Evolutionary conservation across 2,888 invertebrate genomes (phyloP).

Genomic region (Laspeyria flexula): DNA sequence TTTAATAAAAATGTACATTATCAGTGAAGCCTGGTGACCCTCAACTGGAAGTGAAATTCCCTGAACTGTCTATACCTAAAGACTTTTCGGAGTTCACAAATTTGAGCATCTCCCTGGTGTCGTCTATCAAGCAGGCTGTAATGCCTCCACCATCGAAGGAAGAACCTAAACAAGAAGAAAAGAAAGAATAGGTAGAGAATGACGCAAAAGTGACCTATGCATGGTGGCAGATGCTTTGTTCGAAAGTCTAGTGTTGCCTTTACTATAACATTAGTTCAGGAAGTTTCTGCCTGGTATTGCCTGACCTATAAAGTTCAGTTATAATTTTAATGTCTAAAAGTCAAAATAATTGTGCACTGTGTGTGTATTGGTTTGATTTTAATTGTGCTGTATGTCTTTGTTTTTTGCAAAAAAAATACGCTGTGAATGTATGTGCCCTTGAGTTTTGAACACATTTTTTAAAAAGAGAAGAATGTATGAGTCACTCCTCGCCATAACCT

Average conservation of each 20-base stretch:
- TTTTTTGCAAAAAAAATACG: no score
- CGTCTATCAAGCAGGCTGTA: slow-evolving; percentile 74
- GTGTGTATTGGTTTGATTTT: no score
- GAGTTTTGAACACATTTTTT: no score
- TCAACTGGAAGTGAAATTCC: slow-evolving; percentile 86
- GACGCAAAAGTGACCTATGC: slow-evolving; percentile 24
- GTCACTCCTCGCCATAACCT: no score
- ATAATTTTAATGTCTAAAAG: no score
- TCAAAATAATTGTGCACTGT: no score
- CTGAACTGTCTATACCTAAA: slow-evolving; percentile 86
- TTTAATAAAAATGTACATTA: slow-evolving; percentile 33
- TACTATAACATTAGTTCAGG: neutral
- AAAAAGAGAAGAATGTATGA: no score
- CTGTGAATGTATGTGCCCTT: no score
- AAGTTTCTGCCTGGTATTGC: no score
- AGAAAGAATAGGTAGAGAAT: slow-evolving; percentile 74
- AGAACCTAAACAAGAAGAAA: slow-evolving; percentile 61
- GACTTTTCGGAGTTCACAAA: slow-evolving; percentile 85
- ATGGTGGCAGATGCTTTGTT: slow-evolving; percentile 36
- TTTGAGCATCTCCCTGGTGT: slow-evolving; percentile 72
- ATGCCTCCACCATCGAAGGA: slow-evolving; percentile 79
- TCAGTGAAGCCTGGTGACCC: slow-evolving; percentile 90
- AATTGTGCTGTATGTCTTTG: no score
- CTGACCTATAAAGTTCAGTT: no score
- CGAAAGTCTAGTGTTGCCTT: slow-evolving; percentile 23